phyloP scores from a whole-genome alignment of 2,113 vertebrate species.

The Hippoglossus stenolepis region DNA sequence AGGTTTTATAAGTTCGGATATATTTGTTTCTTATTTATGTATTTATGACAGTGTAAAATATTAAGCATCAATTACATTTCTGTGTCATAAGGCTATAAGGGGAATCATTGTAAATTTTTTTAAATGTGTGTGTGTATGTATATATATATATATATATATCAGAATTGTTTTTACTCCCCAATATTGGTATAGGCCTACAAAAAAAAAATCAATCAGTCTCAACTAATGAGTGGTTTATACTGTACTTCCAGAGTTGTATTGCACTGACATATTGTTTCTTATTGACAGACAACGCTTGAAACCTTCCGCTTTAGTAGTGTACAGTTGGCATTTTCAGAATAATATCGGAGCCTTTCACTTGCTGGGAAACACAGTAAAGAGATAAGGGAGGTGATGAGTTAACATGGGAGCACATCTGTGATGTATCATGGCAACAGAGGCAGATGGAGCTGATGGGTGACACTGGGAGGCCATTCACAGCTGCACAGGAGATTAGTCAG shows the following conservation, averaged over 20 bases:
- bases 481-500: constrained; percentile 62
- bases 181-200: no score
- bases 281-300: constrained; percentile 10
- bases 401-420: constrained; percentile 56
- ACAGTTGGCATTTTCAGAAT: constrained; percentile 40
- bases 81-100: no score
- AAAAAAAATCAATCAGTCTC: no score
- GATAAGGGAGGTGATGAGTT: constrained; percentile 29
- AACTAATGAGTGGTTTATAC: no score
- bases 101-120: no score
- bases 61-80: no score
- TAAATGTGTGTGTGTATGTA: no score
- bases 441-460: constrained; percentile 56
- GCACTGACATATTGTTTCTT: neutral
- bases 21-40: no score
- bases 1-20: no score
- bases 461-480: constrained; percentile 57
- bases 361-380: neutral
- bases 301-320: constrained; percentile 8
- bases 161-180: no score
- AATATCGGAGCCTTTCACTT: constrained; percentile 36
- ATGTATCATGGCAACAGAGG: constrained; percentile 64
- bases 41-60: no score
- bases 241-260: neutral
- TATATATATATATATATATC: no score